A percentile compares a stretch with the other conserved stretches of the same genome.
Evolutionary conservation across 2,888 invertebrate species (phyloP).

Genomic region (Acleris laterana): DNA sequence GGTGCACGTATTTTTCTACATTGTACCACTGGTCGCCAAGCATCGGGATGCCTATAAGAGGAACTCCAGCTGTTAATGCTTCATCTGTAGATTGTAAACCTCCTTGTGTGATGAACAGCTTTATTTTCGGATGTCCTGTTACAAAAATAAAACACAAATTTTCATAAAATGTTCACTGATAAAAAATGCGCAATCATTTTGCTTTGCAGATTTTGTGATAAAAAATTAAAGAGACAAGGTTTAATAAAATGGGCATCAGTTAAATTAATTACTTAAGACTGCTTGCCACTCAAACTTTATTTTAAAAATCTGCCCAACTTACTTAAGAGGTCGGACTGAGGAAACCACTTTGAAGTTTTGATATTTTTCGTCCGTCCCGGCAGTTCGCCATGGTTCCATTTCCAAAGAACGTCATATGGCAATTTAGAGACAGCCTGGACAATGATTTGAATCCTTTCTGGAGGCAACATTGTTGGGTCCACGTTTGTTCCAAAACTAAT

Average conservation of each 20-base stretch:
- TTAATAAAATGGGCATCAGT: too few relatives aligned
- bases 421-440: conserved; percentile 62
- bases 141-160: too few relatives aligned
- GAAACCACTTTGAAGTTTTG: conserved; percentile 71
- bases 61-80: conserved; percentile 48
- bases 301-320: conserved; percentile 39
- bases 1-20: conserved; percentile 33
- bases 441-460: conserved; percentile 54
- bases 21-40: conserved; percentile 43
- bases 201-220: too few relatives aligned
- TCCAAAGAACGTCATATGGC: conserved; percentile 74
- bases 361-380: conserved; percentile 64
- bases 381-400: conserved; percentile 67
- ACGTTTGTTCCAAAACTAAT: conserved; percentile 75
- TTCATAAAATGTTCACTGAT: too few relatives aligned
- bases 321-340: conserved; percentile 72
- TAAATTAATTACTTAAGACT: too few relatives aligned
- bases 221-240: too few relatives aligned
- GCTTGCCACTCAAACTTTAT: background rate
- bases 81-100: conserved; percentile 53
- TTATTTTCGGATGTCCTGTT: conserved; percentile 51
- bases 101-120: conserved; percentile 54
- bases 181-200: too few relatives aligned
- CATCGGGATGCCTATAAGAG: conserved; percentile 50
- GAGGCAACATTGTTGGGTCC: conserved; percentile 55